Evolutionary conservation across 92 coral and sea anemone genomes (phyloP).

Genomic region (Galaxea fascicularis): DNA sequence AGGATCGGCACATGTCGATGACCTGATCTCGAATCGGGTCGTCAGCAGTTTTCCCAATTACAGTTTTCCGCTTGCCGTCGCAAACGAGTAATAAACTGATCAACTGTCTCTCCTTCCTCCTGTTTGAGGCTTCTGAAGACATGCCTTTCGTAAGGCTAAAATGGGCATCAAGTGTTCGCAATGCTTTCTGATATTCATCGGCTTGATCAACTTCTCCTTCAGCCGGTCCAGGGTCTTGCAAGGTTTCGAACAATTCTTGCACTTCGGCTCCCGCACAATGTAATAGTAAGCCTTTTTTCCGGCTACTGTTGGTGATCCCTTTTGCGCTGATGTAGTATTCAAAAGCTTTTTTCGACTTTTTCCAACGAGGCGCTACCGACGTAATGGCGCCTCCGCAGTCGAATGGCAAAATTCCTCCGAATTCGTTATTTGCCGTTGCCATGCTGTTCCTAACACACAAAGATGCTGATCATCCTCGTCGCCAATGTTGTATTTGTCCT

Average conservation of each 20-base stretch:
- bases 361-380: constrained; percentile 5
- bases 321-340: too few relatives aligned
- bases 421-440: constrained; percentile 1
- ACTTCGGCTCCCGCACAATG: background rate
- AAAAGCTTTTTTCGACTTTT: background rate
- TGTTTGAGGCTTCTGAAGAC: constrained; percentile 5
- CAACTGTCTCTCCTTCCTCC: background rate
- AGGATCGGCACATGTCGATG: too few relatives aligned
- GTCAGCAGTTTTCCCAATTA: background rate
- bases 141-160: background rate
- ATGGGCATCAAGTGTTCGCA: constrained; percentile 8
- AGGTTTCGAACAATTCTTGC: constrained; percentile 8
- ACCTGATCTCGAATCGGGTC: too few relatives aligned
- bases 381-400: background rate
- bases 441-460: background rate
- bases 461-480: background rate
- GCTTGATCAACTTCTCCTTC: background rate
- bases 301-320: too few relatives aligned
- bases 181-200: too few relatives aligned
- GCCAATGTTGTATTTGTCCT: background rate
- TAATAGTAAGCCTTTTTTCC: background rate
- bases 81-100: background rate
- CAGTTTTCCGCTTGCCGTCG: constrained; percentile 5
- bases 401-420: constrained; percentile 21
- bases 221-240: constrained; percentile 12